Base-by-base conservation (phyloP, 2,888 invertebrate species). In the Agonopterix heracliana region DNA sequence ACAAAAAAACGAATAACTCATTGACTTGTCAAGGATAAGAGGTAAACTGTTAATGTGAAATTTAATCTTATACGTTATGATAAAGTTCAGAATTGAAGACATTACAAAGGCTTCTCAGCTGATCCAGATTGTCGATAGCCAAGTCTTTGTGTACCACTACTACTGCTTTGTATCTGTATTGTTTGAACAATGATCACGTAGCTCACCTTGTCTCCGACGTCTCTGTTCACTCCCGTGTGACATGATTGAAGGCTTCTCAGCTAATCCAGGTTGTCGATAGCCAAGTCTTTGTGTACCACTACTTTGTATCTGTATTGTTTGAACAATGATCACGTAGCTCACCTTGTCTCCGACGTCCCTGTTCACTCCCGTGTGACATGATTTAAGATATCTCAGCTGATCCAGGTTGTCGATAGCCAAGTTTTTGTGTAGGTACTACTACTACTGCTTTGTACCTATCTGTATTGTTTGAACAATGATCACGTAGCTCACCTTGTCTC, bases 301-400 rank as follows among this genome's bases (percentile, higher is more conserved):
- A 94, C 94, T 0, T 14, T 2, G 14, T 14, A 14, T 14, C 14
- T 14, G 2, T 2, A 14, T 26, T 26, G 26, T 26, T 26, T 26
- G 26, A 26, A 26, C 5, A 5, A 26, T 26, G 26, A 26, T 26
- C 26, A 26, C 26, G 26, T 26, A 26, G 3, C 64, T 65, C 68
- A 90, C 90, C 81, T 96, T 94, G 86, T 96, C 97, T 17, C 97
- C 97, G 7, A 96, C 96, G 66, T 96, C 96, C 55, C 95, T 91
- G 48, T 96, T 95, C 53, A 96, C 92, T 9, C 7, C 14, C 14
- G 14, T 14, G 14, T 14, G 14, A 14, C 14, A 14, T 14, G 14
- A 14, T n/a, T 14, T 2, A 14, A 2, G 14, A n/a, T 2, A 1
- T 14, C 14, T 14, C 14, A 14, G 14, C 14, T 14, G 14, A 14